Base-by-base conservation (phyloP, 2,888 invertebrate species). In the Coleophora deauratella region DNA sequence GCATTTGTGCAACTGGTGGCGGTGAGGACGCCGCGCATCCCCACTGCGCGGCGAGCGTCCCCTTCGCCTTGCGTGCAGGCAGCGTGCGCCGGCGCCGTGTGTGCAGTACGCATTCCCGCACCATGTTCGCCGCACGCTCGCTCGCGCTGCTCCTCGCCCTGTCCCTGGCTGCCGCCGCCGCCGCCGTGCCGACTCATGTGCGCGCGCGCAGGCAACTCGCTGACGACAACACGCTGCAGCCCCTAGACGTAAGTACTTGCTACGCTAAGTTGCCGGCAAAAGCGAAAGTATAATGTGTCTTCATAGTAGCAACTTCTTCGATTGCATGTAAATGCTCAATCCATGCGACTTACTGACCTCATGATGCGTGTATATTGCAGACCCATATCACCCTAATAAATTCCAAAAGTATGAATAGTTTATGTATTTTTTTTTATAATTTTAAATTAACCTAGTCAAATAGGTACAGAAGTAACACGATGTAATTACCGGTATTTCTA, bases 161-260 rank as follows among this genome's bases (percentile, higher is more conserved):
- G 39, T 41, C 42, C 34, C 41, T 39, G 41, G 46, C 58, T 42
- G 46, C 52, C 46, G 55, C 49, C 55, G 55, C 54, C 43, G 56
- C 62, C 27, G 47, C 58, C 27, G 50, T 59, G 46, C 52, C 51
- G 54, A 59, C 51, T 47, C 52, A 43, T 46, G 52, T 53, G 47
- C 61, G 66, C 44, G 50, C 33, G 36, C 71, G 76, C 55, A 62
- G 82, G 4, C 84, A 84, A 55, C 76, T 84, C 50, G 65, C 70
- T 46, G 77, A 74, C 49, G 81, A 80, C 57, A 59, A 80, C 56
- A 45, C 71, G 11, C 66, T 82, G 53, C 82, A 81, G 62, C 82
- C 82, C 41, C 64, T 82, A 40, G 74, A 84, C 61, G 84, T 84
- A 62, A 49, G 62, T 55, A 42, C 35, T 28, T 31, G 31, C 40